Evolutionary conservation across 2,797 vertebrate species (phyloP), one percentile per base, ranked within the genome.

Genomic region (Tapirus indicus): DNA sequence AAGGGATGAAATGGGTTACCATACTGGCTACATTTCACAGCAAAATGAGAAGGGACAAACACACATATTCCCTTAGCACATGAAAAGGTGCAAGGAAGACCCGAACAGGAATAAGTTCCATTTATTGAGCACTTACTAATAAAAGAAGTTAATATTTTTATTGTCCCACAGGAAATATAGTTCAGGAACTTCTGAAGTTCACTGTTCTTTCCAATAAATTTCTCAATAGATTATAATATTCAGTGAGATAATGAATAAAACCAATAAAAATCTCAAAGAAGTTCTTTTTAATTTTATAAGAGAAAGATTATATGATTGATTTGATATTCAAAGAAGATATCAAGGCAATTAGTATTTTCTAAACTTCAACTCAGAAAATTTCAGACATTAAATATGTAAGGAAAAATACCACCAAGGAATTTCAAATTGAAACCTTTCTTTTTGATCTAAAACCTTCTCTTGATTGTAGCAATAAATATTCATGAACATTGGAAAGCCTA

Each of bases 311-410:
- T 64, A 29, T 78, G 38, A 85, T 54, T 79, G 41, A 95, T 71
- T 88, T 94, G 32, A 77, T 66, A 94, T 74, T 83, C 83, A 96
- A 94, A 88, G 29, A 93, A 62, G 7, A 71, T 94, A 91, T 85
- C 44, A 47, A 86, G 44, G 32, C 94, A 97, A 94, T 93, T 54
- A 79, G 16, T 74, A 44, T 94, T 89, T 94, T 95, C 60, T 96
- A 80, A 97, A 96, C 47, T 90, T 97, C n/a, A 41, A 44, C 64
- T 94, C 78, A 79, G n/a, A 88, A 96, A 94, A 86, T 58, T 66
- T 83, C 54, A 88, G 29, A 93, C 64, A 93, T 54, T 29, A 96
- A 97, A 84, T 88, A 94, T 49, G 6, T 49, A 93, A 91, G 25
- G 47, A 88, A 92, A 92, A 91, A 77, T 58, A 87, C 18, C 83